These are phyloP conservation scores for Drosophila macrospina DNA, from an alignment of 2,888 invertebrate species.

Conservation along the genomic window DNA sequence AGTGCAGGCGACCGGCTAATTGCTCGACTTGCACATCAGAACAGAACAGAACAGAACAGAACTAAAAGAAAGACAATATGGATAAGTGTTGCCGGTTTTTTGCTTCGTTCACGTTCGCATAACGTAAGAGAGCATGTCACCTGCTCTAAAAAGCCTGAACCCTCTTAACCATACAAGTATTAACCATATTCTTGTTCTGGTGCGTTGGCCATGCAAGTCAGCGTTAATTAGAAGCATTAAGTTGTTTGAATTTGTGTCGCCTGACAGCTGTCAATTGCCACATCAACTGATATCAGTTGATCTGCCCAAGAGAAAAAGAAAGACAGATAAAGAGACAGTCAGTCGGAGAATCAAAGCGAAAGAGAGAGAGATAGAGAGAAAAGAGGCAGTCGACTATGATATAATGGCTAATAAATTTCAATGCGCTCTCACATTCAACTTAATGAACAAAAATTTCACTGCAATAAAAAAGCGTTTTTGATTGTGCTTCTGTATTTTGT, in stretches of 20 bases:
- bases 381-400: constrained; percentile 35
- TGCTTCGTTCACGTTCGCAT: not conserved
- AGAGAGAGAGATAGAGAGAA: not conserved
- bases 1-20: constrained; percentile 52
- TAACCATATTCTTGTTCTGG: constrained; percentile 60
- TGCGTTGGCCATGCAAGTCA: constrained; percentile 66
- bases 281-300: constrained; percentile 11
- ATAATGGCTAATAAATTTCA: constrained; percentile 53
- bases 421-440: constrained; percentile 63
- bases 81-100: constrained; percentile 33
- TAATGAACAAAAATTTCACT: constrained; percentile 76
- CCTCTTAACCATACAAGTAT: constrained; percentile 14
- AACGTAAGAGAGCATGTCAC: constrained; percentile 52
- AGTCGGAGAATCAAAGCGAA: too few species aligned
- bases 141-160: constrained; percentile 51
- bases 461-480: constrained; percentile 66
- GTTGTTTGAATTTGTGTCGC: constrained; percentile 34
- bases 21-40: constrained; percentile 43
- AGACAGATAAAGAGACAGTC: not conserved
- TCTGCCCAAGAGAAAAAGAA: not conserved
- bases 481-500: constrained; percentile 38
- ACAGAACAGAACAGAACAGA: constrained; percentile 16
- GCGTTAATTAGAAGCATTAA: constrained; percentile 37
- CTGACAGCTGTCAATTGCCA: constrained; percentile 36
- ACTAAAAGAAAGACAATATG: constrained; percentile 19